A percentile compares a stretch with the other conserved stretches of the same genome.
phyloP scores from a whole-genome alignment of 1,140 invertebrate species.

The Pachypeltis micranthus region DNA sequence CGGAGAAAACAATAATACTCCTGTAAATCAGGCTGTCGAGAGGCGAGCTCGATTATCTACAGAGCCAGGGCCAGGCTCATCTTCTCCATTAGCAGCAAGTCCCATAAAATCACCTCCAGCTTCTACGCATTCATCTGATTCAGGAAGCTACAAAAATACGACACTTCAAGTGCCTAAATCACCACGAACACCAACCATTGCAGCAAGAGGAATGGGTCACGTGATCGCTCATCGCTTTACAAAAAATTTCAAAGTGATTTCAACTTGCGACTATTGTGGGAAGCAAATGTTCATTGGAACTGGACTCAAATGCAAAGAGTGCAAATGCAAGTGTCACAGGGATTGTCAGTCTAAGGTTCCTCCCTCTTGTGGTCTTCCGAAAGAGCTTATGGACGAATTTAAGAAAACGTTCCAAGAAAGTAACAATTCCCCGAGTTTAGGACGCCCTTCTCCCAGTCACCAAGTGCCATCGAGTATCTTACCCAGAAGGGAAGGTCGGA shows the following conservation, averaged over 20 bases:
- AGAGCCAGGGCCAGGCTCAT: constrained; percentile 48
- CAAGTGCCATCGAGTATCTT: constrained; percentile 8
- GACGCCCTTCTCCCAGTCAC: constrained; percentile 29
- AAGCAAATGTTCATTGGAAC: constrained; percentile 75
- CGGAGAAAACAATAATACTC: constrained; percentile 21
- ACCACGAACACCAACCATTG: constrained; percentile 57
- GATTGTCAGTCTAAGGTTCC: constrained; percentile 85
- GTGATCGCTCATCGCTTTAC: constrained; percentile 83
- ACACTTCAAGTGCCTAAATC: constrained; percentile 55
- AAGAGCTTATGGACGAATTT: constrained; percentile 68
- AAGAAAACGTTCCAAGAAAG: constrained; percentile 52
- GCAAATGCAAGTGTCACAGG: constrained; percentile 87
- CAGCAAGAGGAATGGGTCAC: constrained; percentile 68
- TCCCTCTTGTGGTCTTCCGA: constrained; percentile 79
- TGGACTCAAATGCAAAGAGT: constrained; percentile 81
- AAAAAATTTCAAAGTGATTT: constrained; percentile 76
- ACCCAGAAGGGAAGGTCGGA: constrained; percentile 35
- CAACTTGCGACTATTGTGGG: constrained; percentile 80
- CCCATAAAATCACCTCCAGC: constrained; percentile 53
- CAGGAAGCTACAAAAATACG: neutral
- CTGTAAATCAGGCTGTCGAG: constrained; percentile 18
- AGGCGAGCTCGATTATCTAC: constrained; percentile 53
- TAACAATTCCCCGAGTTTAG: constrained; percentile 37
- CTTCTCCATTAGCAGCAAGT: constrained; percentile 43
- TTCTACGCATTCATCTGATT: neutral